Percentiles rank a stretch among this genome's conserved stretches.
Evolutionary conservation across 2,113 vertebrate species (phyloP).

Genomic region (Trachemys scripta): DNA sequence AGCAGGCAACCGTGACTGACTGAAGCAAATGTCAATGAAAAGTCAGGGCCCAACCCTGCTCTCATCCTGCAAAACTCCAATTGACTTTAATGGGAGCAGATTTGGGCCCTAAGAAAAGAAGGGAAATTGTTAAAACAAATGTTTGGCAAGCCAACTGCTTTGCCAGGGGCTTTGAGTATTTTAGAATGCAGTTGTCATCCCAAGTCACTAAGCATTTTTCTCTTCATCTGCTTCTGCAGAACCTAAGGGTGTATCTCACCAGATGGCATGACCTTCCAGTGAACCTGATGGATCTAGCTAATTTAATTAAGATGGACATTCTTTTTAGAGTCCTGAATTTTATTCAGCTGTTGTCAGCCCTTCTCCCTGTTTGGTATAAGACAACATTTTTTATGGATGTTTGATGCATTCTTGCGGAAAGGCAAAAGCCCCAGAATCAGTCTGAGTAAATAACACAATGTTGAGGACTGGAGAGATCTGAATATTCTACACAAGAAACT

Average conservation of each 20-base stretch:
- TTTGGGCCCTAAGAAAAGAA: constrained; percentile 58
- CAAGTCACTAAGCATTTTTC: constrained; percentile 62
- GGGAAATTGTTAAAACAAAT: constrained; percentile 70
- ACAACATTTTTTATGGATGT: neutral
- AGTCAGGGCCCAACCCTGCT: neutral
- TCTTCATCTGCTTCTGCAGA: constrained; percentile 41
- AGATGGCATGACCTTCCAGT: constrained; percentile 37
- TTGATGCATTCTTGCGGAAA: rapidly evolving
- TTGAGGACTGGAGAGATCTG: neutral
- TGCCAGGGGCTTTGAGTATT: constrained; percentile 60
- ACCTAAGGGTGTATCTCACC: constrained; percentile 52
- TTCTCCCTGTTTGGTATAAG: neutral
- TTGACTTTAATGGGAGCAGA: constrained; percentile 41
- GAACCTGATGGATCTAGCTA: constrained; percentile 38
- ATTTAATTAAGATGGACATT: constrained; percentile 65
- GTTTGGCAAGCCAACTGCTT: constrained; percentile 64
- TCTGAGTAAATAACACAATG: neutral
- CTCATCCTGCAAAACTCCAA: constrained; percentile 17
- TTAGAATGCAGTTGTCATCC: constrained; percentile 66
- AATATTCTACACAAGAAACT: neutral
- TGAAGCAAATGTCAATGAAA: constrained; percentile 19
- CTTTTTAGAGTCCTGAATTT: constrained; percentile 24
- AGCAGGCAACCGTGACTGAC: constrained; percentile 41
- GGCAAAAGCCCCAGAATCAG: neutral
- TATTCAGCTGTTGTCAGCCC: neutral